Evolutionary conservation across 2,797 vertebrate genomes (phyloP).

Genomic region (Babyrousa celebensis): DNA sequence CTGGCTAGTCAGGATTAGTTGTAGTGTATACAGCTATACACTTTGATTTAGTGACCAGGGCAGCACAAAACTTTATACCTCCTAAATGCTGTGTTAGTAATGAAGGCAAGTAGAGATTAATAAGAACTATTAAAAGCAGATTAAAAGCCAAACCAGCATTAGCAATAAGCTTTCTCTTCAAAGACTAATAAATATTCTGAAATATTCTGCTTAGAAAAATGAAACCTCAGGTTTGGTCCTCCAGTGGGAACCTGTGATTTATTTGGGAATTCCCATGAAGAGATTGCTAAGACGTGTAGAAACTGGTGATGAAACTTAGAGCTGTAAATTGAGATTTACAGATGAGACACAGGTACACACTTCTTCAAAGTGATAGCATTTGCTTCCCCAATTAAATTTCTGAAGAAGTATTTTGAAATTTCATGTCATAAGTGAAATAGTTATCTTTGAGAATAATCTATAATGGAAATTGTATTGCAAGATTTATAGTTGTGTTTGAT

Average conservation of each 20-base stretch:
- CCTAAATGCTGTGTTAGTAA: not conserved
- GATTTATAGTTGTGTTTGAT: not conserved
- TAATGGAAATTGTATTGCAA: not conserved
- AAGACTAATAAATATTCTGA: not conserved
- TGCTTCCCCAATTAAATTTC: not conserved
- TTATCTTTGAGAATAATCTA: slow-evolving; percentile 15
- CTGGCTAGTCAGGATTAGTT: not conserved
- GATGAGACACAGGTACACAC: not conserved
- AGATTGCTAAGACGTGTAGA: slow-evolving; percentile 15
- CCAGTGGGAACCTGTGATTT: not conserved
- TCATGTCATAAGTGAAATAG: not conserved
- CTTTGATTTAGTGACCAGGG: not conserved
- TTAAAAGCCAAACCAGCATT: not conserved
- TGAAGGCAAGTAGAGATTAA: not conserved
- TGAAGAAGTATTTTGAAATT: not conserved
- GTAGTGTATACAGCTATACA: not conserved
- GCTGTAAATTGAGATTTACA: not conserved
- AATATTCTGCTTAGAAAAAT: slow-evolving; percentile 30
- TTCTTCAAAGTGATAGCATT: slow-evolving; percentile 18
- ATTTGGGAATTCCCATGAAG: slow-evolving; percentile 26
- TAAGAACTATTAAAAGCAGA: not conserved
- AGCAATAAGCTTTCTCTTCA: slow-evolving; percentile 42
- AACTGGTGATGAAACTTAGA: not conserved
- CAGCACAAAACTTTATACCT: not conserved
- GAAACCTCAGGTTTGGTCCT: not conserved